These are phyloP conservation scores for Drosophila leontia DNA, from an alignment of 1,140 invertebrate genomes.

Conservation along the genomic window DNA sequence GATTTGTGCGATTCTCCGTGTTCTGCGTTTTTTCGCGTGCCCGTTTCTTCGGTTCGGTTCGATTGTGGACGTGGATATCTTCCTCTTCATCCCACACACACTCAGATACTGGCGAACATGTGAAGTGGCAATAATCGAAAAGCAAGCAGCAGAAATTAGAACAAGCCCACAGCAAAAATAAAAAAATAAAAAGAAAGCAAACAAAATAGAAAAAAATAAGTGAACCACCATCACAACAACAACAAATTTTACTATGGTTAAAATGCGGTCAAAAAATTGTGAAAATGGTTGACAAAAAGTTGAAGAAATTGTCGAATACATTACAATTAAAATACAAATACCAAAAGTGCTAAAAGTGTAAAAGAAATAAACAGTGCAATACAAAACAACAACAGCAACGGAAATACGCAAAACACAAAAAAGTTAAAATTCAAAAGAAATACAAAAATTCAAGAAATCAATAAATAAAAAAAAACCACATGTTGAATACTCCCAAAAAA, in stretches of 20 bases:
- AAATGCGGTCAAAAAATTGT: constrained; percentile 77
- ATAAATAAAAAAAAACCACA: constrained; percentile 31
- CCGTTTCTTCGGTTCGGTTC: constrained; percentile 51
- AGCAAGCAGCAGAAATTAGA: constrained; percentile 75
- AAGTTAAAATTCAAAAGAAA: constrained; percentile 81
- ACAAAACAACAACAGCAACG: constrained; percentile 62
- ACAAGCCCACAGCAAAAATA: constrained; percentile 61
- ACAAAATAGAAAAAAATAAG: constrained; percentile 23
- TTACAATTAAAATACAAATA: constrained; percentile 33
- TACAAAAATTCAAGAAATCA: constrained; percentile 37
- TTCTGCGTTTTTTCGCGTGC: constrained; percentile 60
- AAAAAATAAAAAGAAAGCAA: constrained; percentile 49
- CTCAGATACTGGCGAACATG: constrained; percentile 30
- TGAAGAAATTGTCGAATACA: constrained; percentile 46
- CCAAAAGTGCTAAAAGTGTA: constrained; percentile 40
- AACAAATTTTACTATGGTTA: constrained; percentile 38
- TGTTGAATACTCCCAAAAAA: constrained; percentile 37
- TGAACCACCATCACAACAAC: constrained; percentile 38
- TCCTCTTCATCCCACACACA: constrained; percentile 31
- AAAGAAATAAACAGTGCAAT: constrained; percentile 61
- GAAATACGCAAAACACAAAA: constrained; percentile 71
- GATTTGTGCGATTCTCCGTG: constrained; percentile 71
- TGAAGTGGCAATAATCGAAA: constrained; percentile 67
- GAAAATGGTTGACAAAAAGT: constrained; percentile 78
- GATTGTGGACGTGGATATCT: constrained; percentile 71